These are phyloP conservation scores for Cosmorhoe ocellata DNA, from an alignment of 2,888 invertebrate species.

Conservation along the genomic window DNA sequence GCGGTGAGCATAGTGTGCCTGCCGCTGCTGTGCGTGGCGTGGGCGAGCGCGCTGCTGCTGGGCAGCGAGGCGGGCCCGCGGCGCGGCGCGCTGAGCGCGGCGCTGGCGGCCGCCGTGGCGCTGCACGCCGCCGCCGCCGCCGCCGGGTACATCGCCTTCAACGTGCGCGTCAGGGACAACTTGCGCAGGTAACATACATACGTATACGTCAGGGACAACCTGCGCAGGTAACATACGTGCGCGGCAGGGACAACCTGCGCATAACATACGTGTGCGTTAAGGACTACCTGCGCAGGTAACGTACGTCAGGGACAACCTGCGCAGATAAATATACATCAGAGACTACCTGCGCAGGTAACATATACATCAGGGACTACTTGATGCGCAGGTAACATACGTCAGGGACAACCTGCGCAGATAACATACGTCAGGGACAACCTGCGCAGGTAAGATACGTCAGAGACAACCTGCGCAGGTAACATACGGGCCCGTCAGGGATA, in stretches of 20 bases:
- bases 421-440: conserved; percentile 89
- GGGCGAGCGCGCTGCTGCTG: conserved; percentile 84
- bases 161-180: conserved; percentile 91
- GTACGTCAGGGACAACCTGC: conserved; percentile 89
- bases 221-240: conserved; percentile 85
- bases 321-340: conserved; percentile 86
- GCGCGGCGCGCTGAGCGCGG: conserved; percentile 86
- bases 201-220: conserved; percentile 90
- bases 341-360: conserved; percentile 87
- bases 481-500: conserved; percentile 90
- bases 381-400: conserved; percentile 85
- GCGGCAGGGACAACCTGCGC: conserved; percentile 89
- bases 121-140: conserved; percentile 92
- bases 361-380: conserved; percentile 91
- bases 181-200: conserved; percentile 81
- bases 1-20: conserved; percentile 94
- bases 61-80: conserved; percentile 87
- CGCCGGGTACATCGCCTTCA: conserved; percentile 93
- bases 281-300: conserved; percentile 85
- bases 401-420: conserved; percentile 86
- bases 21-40: conserved; percentile 91
- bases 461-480: conserved; percentile 85
- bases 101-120: conserved; percentile 89
- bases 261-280: conserved; percentile 91
- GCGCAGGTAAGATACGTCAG: conserved; percentile 85